These are phyloP conservation scores for Trissonchulus latispiculum DNA, from an alignment of 2,888 invertebrate species.

Conservation along the genomic window DNA sequence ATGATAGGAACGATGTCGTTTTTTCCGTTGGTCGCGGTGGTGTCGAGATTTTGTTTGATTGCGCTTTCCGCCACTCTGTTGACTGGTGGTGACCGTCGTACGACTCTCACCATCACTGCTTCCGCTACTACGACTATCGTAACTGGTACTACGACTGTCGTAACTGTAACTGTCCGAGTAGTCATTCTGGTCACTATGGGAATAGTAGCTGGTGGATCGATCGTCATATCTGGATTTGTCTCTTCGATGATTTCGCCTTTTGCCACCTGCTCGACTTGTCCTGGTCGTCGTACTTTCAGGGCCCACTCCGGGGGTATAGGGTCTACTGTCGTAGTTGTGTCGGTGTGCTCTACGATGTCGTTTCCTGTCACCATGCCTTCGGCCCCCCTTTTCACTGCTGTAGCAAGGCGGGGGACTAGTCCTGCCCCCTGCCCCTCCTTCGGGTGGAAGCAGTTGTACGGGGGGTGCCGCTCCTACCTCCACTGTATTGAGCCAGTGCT, in stretches of 20 bases:
- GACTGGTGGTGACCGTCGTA: too few relatives aligned
- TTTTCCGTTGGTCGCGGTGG: too few relatives aligned
- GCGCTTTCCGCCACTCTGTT: too few relatives aligned
- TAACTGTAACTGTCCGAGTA: not conserved
- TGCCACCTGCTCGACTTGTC: not conserved
- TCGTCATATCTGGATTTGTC: not conserved
- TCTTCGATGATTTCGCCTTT: not conserved
- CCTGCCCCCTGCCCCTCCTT: not conserved
- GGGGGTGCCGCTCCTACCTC: not conserved
- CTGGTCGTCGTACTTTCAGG: not conserved
- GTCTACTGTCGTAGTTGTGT: too few relatives aligned
- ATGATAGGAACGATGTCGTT: too few relatives aligned
- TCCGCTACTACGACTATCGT: not conserved
- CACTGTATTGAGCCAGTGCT: not conserved
- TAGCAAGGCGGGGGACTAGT: not conserved
- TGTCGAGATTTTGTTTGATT: too few relatives aligned
- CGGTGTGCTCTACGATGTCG: too few relatives aligned
- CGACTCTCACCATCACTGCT: too few relatives aligned
- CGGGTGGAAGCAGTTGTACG: too few relatives aligned
- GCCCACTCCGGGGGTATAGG: not conserved
- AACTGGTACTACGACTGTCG: not conserved
- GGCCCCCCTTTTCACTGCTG: too few relatives aligned
- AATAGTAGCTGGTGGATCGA: not conserved
- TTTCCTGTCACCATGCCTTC: too few relatives aligned
- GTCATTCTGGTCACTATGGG: not conserved